Percentiles rank a stretch among this genome's conserved stretches.
phyloP scores from a whole-genome alignment of 2,113 vertebrate genomes.

The Fulmarus glacialis region DNA sequence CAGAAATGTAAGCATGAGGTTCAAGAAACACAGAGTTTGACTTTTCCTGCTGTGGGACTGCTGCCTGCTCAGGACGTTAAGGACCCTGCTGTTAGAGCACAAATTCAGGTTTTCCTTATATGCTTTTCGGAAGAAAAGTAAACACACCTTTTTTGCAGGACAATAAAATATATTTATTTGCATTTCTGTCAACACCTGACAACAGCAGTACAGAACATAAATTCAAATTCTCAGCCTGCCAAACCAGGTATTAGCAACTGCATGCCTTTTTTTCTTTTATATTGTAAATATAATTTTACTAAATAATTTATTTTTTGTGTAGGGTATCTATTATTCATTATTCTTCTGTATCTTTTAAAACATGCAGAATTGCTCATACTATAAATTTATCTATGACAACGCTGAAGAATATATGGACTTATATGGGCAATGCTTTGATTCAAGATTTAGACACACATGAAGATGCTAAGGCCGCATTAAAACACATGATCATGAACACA shows the following conservation, averaged over 20 bases:
- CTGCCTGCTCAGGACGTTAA: not conserved
- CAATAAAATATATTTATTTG: not conserved
- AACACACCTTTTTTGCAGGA: not conserved
- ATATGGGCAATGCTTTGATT: not conserved
- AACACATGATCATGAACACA: not conserved
- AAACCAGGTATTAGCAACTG: not conserved
- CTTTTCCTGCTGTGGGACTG: constrained; percentile 12
- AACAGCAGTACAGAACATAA: not conserved
- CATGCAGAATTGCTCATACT: not conserved
- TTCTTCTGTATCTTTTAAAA: not conserved
- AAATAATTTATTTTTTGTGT: not conserved
- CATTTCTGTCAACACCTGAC: not conserved
- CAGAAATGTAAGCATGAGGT: not conserved
- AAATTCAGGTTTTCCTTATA: not conserved
- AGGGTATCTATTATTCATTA: not conserved
- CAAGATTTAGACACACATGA: not conserved
- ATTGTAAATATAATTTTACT: not conserved
- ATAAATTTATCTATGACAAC: not conserved
- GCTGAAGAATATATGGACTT: not conserved
- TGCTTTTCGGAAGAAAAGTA: not conserved
- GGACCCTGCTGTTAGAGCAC: constrained; percentile 20
- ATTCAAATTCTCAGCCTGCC: not conserved
- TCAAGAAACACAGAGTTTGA: not conserved
- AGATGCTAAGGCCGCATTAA: not conserved
- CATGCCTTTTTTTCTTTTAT: not conserved